A percentile compares a stretch with the other conserved stretches of the same genome.
Evolutionary conservation across 2,888 invertebrate species (phyloP).

Genomic region (Drosophila phalerata): DNA sequence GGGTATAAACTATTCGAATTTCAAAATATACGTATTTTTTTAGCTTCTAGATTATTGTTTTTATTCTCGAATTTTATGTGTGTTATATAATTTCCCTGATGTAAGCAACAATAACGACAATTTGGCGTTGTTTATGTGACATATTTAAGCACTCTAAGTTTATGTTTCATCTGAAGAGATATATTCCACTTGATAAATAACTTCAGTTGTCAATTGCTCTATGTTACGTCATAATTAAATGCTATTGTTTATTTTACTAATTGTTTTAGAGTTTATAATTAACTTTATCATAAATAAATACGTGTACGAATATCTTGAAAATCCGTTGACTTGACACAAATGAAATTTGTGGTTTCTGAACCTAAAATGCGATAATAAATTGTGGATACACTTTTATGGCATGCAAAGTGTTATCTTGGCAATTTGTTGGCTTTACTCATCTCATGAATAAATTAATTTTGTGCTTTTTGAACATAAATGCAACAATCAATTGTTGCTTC

Average conservation of each 20-base stretch:
- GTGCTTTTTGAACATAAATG: constrained; percentile 47
- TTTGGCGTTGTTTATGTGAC: constrained; percentile 47
- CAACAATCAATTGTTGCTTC: constrained; percentile 63
- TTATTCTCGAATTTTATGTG: constrained; percentile 21
- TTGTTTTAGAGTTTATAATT: constrained; percentile 52
- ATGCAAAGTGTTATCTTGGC: constrained; percentile 6
- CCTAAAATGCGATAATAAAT: constrained; percentile 34
- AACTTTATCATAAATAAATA: constrained; percentile 27
- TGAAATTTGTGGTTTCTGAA: constrained; percentile 26
- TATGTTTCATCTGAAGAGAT: constrained; percentile 20
- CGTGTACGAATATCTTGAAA: neutral
- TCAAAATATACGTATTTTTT: neutral
- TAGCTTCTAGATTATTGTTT: neutral
- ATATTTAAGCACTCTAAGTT: constrained; percentile 37
- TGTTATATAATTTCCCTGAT: constrained; percentile 45
- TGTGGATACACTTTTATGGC: constrained; percentile 22
- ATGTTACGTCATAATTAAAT: constrained; percentile 34
- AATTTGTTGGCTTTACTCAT: constrained; percentile 3
- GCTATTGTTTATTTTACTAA: constrained; percentile 49
- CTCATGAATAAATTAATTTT: constrained; percentile 58
- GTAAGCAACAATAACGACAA: constrained; percentile 41
- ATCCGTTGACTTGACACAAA: constrained; percentile 9
- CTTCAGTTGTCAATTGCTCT: constrained; percentile 15
- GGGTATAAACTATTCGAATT: neutral
- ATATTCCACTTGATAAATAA: neutral